Evolutionary conservation across 2,797 vertebrate genomes (phyloP), one percentile per base, ranked within the genome.

Genomic region (Odontamblyopus rebecca): DNA sequence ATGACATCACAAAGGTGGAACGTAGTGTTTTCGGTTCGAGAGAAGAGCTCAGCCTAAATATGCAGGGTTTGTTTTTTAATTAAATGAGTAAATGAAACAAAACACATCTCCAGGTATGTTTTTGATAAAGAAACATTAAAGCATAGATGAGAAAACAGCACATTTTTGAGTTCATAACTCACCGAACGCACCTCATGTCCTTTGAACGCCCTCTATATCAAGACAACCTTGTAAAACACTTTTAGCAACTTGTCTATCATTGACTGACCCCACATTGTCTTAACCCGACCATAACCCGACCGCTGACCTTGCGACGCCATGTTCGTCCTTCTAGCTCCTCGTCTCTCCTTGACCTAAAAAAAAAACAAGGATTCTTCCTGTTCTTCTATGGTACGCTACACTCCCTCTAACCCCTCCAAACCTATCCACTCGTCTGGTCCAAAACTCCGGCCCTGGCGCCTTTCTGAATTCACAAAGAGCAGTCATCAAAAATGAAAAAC

Each of bases 381-480:
- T 35, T 27, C 67, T 63, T 61, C 26, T 38, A 38, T 16, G 15
- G 26, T 6, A 29, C 35, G 64, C 32, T 6, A 29, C 35, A 64
- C 29, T 48, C n/a, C 60, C 27, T 50, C 2, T 6, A 72, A 61
- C 65, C 70, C 70, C 72, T 6, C 44, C 4, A 30, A 71, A 68
- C 64, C 67, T 50, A 50, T 72, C 75, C 19, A 4, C 69, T 16
- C 32, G 61, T 54, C 80, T 67, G 44, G 78, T 65, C 77, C 73
- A 6, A 54, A 71, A 72, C 77, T 85, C 51, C 53, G 6, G 66
- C 71, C 62, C 61, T n/a, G 19, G 71, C 68, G 77, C 75, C 86
- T 74, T 87, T 80, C 76, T 85, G 79, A 90, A 89, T 89, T 89
- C 79, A 89, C 85, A 88, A 87, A 89, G 72, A 84, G 80, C 64